Percentiles rank a stretch among this genome's conserved stretches.
Conservation (phyloP, 2,797 vertebrate genomes). For the Megaceryle alcyon region DNA sequence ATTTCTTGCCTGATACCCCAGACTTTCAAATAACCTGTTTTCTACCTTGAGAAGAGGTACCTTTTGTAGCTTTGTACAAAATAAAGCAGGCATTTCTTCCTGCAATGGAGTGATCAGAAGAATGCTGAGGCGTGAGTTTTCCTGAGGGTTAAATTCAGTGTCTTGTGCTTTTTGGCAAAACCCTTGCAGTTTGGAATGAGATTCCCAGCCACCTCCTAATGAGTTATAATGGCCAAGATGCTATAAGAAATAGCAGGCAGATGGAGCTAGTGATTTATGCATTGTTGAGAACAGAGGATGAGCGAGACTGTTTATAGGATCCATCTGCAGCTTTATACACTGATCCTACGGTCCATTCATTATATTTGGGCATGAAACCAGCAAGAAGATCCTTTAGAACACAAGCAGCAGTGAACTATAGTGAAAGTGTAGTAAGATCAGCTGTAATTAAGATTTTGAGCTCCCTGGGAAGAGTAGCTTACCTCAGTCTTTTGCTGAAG, state of each 20-base stretch:
- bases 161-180: neutral
- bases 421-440: neutral
- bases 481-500: neutral
- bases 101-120: neutral
- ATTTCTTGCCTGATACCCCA: neutral
- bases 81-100: neutral
- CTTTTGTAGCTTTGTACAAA: neutral
- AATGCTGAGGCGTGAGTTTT: neutral
- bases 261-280: constrained; percentile 58
- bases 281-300: neutral
- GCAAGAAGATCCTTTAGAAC: neutral
- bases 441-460: neutral
- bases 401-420: fast-evolving
- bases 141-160: neutral
- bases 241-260: constrained; percentile 26
- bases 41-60: neutral
- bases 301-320: neutral
- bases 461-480: neutral
- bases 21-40: neutral
- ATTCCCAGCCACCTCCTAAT: neutral
- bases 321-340: neutral
- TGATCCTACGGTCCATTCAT: neutral
- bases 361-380: neutral
- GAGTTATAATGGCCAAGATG: neutral
- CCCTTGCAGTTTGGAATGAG: neutral